Evolutionary conservation across 2,888 invertebrate genomes (phyloP).

Genomic region (Gerris lacustris): DNA sequence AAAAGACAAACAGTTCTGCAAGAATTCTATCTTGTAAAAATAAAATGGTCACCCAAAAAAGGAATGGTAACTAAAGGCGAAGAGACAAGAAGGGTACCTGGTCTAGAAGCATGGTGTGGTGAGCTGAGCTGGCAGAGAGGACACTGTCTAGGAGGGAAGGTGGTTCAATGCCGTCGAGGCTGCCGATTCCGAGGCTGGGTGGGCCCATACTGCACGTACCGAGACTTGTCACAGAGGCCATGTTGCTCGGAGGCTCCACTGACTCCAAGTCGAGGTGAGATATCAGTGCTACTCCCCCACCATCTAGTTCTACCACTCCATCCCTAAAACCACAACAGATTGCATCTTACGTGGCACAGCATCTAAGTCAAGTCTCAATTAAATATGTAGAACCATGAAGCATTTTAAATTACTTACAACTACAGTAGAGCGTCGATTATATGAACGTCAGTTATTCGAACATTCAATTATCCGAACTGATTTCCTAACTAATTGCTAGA

Average conservation of each 20-base stretch:
- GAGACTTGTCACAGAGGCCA: constrained; percentile 43
- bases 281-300: constrained; percentile 29
- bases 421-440: too few relatives aligned
- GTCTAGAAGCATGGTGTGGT: neutral
- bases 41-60: too few relatives aligned
- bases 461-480: too few relatives aligned
- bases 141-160: neutral
- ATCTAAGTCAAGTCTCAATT: neutral
- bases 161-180: constrained; percentile 69
- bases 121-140: neutral
- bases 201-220: constrained; percentile 31
- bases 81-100: neutral
- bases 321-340: constrained; percentile 6
- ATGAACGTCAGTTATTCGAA: too few relatives aligned
- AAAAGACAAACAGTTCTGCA: too few relatives aligned
- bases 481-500: too few relatives aligned
- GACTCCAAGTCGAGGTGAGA: constrained; percentile 30
- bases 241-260: constrained; percentile 70
- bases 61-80: too few relatives aligned
- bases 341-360: neutral
- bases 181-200: constrained; percentile 43
- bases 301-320: constrained; percentile 26
- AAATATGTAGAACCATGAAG: constrained; percentile 8
- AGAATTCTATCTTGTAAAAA: too few relatives aligned
- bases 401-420: neutral